Evolutionary conservation across 2,113 vertebrate genomes (phyloP).

Genomic region (Galeopterus variegatus): DNA sequence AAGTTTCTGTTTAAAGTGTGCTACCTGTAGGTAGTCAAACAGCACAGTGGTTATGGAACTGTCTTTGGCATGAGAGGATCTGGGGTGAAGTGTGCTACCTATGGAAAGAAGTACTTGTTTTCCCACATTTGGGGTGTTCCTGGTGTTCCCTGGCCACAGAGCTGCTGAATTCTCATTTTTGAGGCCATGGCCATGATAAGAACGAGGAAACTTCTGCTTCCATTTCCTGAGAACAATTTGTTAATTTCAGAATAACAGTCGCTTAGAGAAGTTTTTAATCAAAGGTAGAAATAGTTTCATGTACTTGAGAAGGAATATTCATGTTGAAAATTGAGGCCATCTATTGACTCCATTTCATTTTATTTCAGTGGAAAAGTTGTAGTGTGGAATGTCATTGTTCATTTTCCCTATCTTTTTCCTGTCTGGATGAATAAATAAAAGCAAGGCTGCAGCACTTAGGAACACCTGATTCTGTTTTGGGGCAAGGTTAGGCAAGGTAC

Average conservation of each 20-base stretch:
- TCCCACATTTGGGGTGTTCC: not conserved
- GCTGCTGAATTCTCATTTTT: not conserved
- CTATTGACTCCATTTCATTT: rapidly evolving
- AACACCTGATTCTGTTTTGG: too few relatives aligned
- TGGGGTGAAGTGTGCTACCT: not conserved
- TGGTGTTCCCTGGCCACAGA: rapidly evolving
- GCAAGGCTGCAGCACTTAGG: not conserved
- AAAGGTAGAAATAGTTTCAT: not conserved
- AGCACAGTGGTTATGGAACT: too few relatives aligned
- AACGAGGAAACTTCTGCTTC: not conserved
- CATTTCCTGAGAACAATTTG: slow-evolving; percentile 64
- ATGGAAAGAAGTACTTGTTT: not conserved
- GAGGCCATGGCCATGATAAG: not conserved
- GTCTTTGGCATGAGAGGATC: not conserved
- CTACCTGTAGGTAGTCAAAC: not conserved
- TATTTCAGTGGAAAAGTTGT: not conserved
- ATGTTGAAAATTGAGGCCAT: rapidly evolving
- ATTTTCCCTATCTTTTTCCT: rapidly evolving
- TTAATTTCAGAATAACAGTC: not conserved
- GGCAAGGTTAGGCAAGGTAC: not conserved
- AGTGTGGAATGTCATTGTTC: not conserved
- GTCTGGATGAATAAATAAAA: not conserved
- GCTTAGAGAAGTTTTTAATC: not conserved
- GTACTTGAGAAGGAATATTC: not conserved
- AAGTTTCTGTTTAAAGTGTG: not conserved